Conservation (phyloP, 1,140 invertebrate species). For the Trinorchestia longiramus region DNA sequence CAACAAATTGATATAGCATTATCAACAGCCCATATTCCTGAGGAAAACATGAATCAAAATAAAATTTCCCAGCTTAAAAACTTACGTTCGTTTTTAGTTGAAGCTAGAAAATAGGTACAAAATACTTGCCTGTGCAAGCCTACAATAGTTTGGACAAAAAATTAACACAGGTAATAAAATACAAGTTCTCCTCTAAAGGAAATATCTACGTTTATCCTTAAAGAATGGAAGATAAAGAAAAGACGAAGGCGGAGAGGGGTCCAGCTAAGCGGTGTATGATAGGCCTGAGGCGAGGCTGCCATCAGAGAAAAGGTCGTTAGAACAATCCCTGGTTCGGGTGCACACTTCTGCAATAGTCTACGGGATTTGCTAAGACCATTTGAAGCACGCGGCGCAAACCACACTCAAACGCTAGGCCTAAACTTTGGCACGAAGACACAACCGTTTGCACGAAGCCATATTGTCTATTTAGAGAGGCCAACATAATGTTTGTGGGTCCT, state of each 20-base stretch:
- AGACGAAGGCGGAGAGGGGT: background rate
- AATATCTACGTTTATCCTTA: background rate
- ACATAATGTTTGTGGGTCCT: constrained; percentile 43
- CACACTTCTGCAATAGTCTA: background rate
- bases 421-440: constrained; percentile 38
- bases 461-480: constrained; percentile 42
- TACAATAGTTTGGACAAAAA: background rate
- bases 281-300: background rate
- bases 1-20: background rate
- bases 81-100: background rate
- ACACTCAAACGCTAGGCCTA: background rate
- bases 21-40: background rate
- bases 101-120: background rate
- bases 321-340: constrained; percentile 14
- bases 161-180: background rate
- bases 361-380: constrained; percentile 50
- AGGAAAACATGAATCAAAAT: background rate
- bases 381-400: constrained; percentile 23
- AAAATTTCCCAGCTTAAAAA: background rate
- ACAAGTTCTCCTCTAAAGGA: background rate
- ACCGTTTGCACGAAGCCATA: constrained; percentile 50
- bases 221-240: background rate
- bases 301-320: constrained; percentile 40
- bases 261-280: constrained; percentile 20
- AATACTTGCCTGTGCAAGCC: background rate